Conservation (phyloP, 2,113 vertebrate species). For the Chaetops frenatus region DNA sequence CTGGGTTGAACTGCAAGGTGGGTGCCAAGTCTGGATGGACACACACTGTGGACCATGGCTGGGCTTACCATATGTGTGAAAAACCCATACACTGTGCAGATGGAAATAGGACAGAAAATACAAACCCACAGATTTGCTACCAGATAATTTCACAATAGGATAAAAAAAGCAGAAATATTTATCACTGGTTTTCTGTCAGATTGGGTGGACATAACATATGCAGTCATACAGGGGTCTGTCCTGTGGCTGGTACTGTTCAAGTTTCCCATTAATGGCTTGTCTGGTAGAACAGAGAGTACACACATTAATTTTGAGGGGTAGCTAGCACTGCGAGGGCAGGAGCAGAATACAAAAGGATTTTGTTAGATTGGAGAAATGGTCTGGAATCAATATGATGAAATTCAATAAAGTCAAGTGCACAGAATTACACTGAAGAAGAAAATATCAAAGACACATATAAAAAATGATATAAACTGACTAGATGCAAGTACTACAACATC, state of each 20-base stretch:
- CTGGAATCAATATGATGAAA: constrained; percentile 16
- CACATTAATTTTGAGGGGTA: neutral
- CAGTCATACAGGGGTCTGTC: neutral
- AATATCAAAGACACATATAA: neutral
- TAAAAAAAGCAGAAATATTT: neutral
- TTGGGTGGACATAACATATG: neutral
- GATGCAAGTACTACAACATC: neutral
- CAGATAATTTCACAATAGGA: neutral
- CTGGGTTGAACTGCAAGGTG: neutral
- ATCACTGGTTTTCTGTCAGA: neutral
- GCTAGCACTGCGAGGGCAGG: neutral
- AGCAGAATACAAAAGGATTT: neutral
- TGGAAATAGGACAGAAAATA: neutral
- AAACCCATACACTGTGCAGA: neutral
- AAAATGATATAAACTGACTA: neutral
- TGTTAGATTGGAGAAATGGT: neutral
- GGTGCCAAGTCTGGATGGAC: neutral
- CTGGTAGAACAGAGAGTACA: neutral
- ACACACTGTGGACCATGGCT: neutral
- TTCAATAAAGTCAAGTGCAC: neutral
- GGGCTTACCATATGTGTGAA: neutral
- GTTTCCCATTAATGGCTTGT: neutral
- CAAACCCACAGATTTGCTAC: neutral
- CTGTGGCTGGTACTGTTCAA: neutral
- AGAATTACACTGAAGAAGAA: neutral